Evolutionary conservation across 2,888 invertebrate genomes (phyloP).

Genomic region (Ctena decussata): DNA sequence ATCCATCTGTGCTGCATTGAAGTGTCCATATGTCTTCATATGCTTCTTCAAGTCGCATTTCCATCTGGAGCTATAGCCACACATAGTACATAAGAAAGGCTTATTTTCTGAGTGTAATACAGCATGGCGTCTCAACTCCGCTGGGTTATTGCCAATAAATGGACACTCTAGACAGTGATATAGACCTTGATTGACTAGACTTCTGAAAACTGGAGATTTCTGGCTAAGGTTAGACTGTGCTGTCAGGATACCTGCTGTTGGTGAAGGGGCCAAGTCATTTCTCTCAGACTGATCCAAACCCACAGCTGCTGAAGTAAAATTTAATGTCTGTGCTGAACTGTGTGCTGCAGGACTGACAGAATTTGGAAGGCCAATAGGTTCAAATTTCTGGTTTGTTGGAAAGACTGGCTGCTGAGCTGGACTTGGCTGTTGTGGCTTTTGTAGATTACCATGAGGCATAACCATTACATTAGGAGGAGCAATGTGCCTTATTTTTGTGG

Average conservation of each 20-base stretch:
- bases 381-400: slow-evolving; percentile 4
- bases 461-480: slow-evolving; percentile 84
- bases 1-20: slow-evolving; percentile 25
- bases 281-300: slow-evolving; percentile 43
- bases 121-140: slow-evolving; percentile 84
- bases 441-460: slow-evolving; percentile 70
- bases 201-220: slow-evolving; percentile 67
- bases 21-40: slow-evolving; percentile 83
- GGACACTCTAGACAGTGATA: slow-evolving; percentile 84
- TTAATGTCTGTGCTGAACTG: slow-evolving; percentile 23
- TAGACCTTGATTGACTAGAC: slow-evolving; percentile 75
- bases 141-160: slow-evolving; percentile 83
- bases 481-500: slow-evolving; percentile 74
- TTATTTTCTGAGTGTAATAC: slow-evolving; percentile 85
- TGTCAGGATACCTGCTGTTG: not conserved
- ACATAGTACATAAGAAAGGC: slow-evolving; percentile 83
- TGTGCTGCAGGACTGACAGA: slow-evolving; percentile 16
- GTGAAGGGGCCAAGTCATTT: slow-evolving; percentile 18
- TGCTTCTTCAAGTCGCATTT: slow-evolving; percentile 86
- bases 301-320: slow-evolving; percentile 37
- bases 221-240: not conserved
- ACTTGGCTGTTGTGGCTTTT: slow-evolving; percentile 23
- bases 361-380: not conserved
- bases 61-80: slow-evolving; percentile 85
- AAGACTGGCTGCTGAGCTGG: slow-evolving; percentile 41